Base-by-base conservation (phyloP, 2,888 invertebrate species). In the Cecidostiba fungosa region DNA sequence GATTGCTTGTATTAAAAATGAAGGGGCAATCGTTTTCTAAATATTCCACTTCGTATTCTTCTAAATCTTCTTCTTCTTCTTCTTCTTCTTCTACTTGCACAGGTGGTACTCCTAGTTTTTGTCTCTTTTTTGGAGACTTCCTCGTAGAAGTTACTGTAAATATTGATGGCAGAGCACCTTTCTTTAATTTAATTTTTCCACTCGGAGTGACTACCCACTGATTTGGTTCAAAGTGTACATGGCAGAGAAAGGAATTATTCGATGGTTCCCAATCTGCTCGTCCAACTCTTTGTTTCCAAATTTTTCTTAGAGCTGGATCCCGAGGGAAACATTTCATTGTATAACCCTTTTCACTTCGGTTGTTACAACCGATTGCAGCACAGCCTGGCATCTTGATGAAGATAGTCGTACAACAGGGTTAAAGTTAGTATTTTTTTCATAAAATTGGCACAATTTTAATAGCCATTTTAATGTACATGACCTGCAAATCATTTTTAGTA, bases 271-370 rank as follows among this genome's bases (percentile, higher is more conserved):
- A 93, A 87, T 93, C 92, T 3, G 91, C 91, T 77, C 93, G 90
- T 16, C 91, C 92, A 0, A 93, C 92, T 77, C 90, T 90, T 62
- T 92, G 90, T 77, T 91, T 91, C 93, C 93, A 93, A 73, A 91
- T 89, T 87, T 91, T 90, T 86, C 93, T 88, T 6, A 93, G 76
- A n/a, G 87, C 89, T 66, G 92, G 91, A 87, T 93, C 91, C 23
- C 92, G 92, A n/a, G 93, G 93, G 83, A 93, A 93, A 88, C 91
- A 91, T 90, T 93, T 93, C 93, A 93, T 93, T 82, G 92, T 91
- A 87, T 90, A 93, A 85, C 93, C 93, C 73, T 93, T 93, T 79
- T 93, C 92, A 82, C 92, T 92, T 80, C 92, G 92, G 88, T 93
- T 93, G 84, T 91, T 92, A 88, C 93, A 93, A 82, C 93, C 93